Base-by-base conservation (phyloP, 2,113 vertebrate genomes). In the Scatophagus argus region DNA sequence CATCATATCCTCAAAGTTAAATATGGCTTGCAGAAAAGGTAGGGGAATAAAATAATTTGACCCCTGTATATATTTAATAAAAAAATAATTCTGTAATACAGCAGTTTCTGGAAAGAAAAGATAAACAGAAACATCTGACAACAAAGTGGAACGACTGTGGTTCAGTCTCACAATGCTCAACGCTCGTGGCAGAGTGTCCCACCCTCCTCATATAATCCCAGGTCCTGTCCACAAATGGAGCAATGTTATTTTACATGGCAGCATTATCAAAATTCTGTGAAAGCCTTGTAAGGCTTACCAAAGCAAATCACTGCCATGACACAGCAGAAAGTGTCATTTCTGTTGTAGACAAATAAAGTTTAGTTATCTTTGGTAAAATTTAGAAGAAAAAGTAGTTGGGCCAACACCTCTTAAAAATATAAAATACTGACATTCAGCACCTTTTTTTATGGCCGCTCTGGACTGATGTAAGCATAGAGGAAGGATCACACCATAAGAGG, bases 401-500 rank as follows among this genome's bases (percentile, higher is more conserved):
- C 6, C 49, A 70, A 38, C 14, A 8, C 44, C 3, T 27, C 47
- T 72, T 10, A 68, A 47, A 59, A n/a, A 43, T 4, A 17, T 9
- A 36, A 69, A 79, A 63, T 29, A 47, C 38, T 41, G 25, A 67
- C n/a, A 60, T 72, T 79, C 75, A 80, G 75, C 77, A 75, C 1
- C 59, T 72, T 78, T 78, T n/a, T 51, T 59, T 55, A 51, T 10
- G 29, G 43, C 63, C 64, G 63, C 36, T 39, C 29, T 58, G 44
- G 34, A 46, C 61, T 61, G 19, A 60, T 46, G 67, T 54, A 60
- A 76, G 78, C 56, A 66, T 16, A 61, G 63, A 77, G 47, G 59
- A 77, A 80, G 82, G 68, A 87, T 82, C 58, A 19, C 25, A 60
- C 23, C 65, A 44, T 58, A 58, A 80, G 49, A 81, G 83, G 43